Conservation (phyloP, 1,140 invertebrate genomes). For the Diachasmimorpha longicaudata region DNA sequence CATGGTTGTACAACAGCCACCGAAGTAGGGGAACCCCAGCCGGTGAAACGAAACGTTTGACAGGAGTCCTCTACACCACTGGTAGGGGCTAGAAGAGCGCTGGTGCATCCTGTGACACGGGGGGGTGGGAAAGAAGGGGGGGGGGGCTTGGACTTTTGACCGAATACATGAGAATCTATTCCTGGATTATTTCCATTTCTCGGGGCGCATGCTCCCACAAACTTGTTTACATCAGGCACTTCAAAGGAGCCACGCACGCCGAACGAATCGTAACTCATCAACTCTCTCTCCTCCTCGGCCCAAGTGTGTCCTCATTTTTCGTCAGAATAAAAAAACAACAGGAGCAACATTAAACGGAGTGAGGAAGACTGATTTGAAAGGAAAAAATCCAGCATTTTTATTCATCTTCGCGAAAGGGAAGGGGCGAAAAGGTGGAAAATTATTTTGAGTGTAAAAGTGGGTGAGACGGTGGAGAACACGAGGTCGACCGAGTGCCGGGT, state of each 20-base stretch:
- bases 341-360: background rate
- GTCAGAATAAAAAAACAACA: background rate
- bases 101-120: slow-evolving; percentile 3
- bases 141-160: slow-evolving; percentile 37
- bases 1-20: slow-evolving; percentile 33
- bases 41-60: background rate
- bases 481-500: slow-evolving; percentile 3
- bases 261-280: background rate
- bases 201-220: slow-evolving; percentile 23
- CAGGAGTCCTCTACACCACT: background rate
- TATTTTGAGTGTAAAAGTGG: background rate
- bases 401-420: background rate
- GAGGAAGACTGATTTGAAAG: background rate
- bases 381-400: background rate
- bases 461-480: background rate
- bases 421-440: background rate
- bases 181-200: background rate
- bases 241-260: slow-evolving; percentile 22
- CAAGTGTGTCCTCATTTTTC: background rate
- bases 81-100: background rate
- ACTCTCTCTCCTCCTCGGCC: background rate
- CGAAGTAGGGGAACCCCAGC: slow-evolving; percentile 8
- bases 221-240: slow-evolving; percentile 30
- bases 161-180: slow-evolving; percentile 22
- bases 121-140: too few relatives aligned